Conservation (phyloP, 2,113 vertebrate species). For the Cettia cetti region DNA sequence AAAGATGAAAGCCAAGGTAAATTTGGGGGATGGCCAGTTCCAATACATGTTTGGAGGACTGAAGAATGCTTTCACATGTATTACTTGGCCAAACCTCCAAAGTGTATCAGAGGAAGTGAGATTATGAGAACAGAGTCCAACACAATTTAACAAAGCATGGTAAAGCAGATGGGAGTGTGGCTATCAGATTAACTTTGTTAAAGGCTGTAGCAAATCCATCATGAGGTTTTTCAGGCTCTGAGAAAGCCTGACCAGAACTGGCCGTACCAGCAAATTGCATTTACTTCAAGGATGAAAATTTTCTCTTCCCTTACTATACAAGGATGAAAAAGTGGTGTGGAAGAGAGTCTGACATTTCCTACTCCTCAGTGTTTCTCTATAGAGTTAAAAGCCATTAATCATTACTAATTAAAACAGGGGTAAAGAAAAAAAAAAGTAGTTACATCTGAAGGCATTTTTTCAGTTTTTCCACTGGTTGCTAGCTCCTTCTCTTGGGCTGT, state of each 20-base stretch:
- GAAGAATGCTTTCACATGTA: neutral
- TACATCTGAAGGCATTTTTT: neutral
- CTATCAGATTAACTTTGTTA: slow-evolving; percentile 29
- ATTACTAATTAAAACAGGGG: neutral
- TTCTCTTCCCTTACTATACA: neutral
- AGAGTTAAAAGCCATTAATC: neutral
- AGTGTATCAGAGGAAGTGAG: neutral
- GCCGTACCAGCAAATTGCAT: neutral
- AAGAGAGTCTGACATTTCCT: neutral
- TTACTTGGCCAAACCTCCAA: neutral
- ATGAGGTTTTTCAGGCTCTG: neutral
- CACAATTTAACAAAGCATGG: slow-evolving; percentile 15
- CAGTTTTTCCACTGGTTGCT: neutral
- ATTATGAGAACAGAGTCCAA: neutral
- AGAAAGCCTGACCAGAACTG: neutral
- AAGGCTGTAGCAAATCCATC: slow-evolving; percentile 47
- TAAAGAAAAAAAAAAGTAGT: neutral
- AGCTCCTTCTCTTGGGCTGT: neutral
- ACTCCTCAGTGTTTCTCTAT: neutral
- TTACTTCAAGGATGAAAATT: neutral
- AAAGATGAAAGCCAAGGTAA: neutral
- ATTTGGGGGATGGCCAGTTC: neutral
- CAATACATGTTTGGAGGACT: neutral
- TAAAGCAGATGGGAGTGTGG: neutral
- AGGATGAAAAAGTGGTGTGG: rapidly evolving